These are phyloP conservation scores for Epiblema foenella DNA, from an alignment of 2,888 invertebrate species.

Conservation along the genomic window DNA sequence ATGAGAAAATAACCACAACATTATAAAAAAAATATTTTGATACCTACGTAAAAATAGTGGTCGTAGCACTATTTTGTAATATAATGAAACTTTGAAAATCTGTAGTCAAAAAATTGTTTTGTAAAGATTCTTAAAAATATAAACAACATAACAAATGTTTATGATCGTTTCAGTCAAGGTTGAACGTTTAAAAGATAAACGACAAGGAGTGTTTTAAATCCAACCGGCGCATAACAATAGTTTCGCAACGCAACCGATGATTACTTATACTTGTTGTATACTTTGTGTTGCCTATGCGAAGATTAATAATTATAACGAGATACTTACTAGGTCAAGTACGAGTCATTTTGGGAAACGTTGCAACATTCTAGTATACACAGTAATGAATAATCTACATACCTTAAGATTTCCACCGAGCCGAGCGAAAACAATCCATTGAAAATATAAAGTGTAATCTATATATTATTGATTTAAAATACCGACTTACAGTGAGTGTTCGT, in stretches of 20 bases:
- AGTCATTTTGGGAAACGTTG: slow-evolving; percentile 37
- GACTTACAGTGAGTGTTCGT: background rate
- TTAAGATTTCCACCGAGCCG: background rate
- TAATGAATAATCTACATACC: slow-evolving; percentile 20
- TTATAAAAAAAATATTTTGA: background rate
- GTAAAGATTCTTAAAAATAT: slow-evolving; percentile 3
- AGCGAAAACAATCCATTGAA: background rate
- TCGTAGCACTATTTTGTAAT: background rate
- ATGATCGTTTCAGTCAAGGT: slow-evolving; percentile 19
- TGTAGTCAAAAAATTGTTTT: background rate
- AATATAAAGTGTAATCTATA: background rate
- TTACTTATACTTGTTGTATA: slow-evolving; percentile 42
- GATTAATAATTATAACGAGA: slow-evolving; percentile 42
- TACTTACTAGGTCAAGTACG: slow-evolving; percentile 45
- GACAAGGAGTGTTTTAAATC: slow-evolving; percentile 23
- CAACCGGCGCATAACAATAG: slow-evolving; percentile 23
- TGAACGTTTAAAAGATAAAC: slow-evolving; percentile 16
- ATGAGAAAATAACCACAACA: slow-evolving; percentile 1
- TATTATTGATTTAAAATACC: background rate
- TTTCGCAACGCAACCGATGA: slow-evolving; percentile 34
- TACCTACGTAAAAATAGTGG: background rate
- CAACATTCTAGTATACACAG: slow-evolving; percentile 29
- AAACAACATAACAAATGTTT: slow-evolving; percentile 11
- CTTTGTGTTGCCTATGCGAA: slow-evolving; percentile 21
- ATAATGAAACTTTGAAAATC: background rate